phyloP scores from a whole-genome alignment of 2,888 invertebrate genomes.

The Nomada fabriciana region DNA sequence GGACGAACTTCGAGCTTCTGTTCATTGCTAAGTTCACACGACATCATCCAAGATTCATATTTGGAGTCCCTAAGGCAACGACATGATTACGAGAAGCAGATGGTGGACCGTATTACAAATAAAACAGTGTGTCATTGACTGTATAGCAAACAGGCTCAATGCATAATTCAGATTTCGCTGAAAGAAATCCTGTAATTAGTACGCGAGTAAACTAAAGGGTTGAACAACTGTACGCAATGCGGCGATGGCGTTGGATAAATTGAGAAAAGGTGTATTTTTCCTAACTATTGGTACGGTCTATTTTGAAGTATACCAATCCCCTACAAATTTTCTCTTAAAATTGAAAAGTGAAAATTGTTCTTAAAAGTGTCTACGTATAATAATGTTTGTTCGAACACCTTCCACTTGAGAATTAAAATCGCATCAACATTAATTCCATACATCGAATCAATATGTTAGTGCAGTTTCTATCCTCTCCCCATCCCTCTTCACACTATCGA shows the following conservation, averaged over 20 bases:
- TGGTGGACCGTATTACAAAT: constrained; percentile 68
- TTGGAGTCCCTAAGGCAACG: constrained; percentile 69
- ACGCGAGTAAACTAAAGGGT: neutral
- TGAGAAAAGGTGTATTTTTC: neutral
- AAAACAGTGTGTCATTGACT: constrained; percentile 38
- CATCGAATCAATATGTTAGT: neutral
- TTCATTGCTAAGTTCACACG: constrained; percentile 49
- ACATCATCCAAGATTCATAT: constrained; percentile 61
- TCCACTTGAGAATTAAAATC: neutral
- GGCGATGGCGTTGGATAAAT: neutral
- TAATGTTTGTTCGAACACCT: neutral
- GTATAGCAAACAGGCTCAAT: neutral
- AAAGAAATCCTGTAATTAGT: constrained; percentile 2
- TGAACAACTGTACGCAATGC: neutral
- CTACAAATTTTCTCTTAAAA: no score
- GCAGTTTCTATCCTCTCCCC: neutral
- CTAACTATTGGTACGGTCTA: no score
- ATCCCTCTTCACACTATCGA: neutral
- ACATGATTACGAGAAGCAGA: constrained; percentile 73
- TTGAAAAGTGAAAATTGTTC: no score
- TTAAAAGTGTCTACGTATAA: no score
- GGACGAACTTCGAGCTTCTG: constrained; percentile 27
- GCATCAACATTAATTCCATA: neutral
- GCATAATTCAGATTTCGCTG: constrained; percentile 16
- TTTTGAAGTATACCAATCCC: no score